Percentiles rank a stretch among this genome's conserved stretches.
Evolutionary conservation across 1,140 invertebrate genomes (phyloP).

Genomic region (Orussus abietinus): DNA sequence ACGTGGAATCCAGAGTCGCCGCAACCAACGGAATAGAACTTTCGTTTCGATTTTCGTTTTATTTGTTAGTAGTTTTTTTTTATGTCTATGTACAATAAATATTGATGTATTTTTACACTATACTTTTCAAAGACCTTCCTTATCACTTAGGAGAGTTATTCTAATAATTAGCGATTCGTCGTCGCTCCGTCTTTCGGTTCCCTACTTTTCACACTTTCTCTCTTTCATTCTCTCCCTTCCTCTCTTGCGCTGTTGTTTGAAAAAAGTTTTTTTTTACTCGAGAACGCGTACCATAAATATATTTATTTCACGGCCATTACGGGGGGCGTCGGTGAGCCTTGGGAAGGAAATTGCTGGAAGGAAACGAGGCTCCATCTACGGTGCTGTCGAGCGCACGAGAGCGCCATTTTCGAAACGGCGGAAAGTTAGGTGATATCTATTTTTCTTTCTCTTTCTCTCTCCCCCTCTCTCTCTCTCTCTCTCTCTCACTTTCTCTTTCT

Average conservation of each 20-base stretch:
- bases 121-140: slow-evolving; percentile 41
- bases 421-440: slow-evolving; percentile 11
- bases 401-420: no score
- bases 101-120: slow-evolving; percentile 53
- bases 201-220: slow-evolving; percentile 19
- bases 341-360: slow-evolving; percentile 12
- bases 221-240: background rate
- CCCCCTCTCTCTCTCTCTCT: slow-evolving; percentile 1
- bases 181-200: slow-evolving; percentile 28
- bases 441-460: slow-evolving; percentile 13
- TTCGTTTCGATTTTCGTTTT: slow-evolving; percentile 35
- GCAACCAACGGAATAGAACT: no score
- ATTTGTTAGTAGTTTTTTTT: slow-evolving; percentile 53
- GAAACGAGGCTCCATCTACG: no score
- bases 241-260: slow-evolving; percentile 11
- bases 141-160: slow-evolving; percentile 38
- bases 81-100: slow-evolving; percentile 56
- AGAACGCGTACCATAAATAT: slow-evolving; percentile 37
- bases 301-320: slow-evolving; percentile 30
- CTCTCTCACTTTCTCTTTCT: background rate
- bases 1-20: no score
- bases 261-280: slow-evolving; percentile 39
- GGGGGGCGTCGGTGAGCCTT: slow-evolving; percentile 36
- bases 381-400: no score
- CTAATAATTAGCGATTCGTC: slow-evolving; percentile 36